Conservation (phyloP, 2,113 vertebrate genomes). For the Catharus fuscescens region DNA sequence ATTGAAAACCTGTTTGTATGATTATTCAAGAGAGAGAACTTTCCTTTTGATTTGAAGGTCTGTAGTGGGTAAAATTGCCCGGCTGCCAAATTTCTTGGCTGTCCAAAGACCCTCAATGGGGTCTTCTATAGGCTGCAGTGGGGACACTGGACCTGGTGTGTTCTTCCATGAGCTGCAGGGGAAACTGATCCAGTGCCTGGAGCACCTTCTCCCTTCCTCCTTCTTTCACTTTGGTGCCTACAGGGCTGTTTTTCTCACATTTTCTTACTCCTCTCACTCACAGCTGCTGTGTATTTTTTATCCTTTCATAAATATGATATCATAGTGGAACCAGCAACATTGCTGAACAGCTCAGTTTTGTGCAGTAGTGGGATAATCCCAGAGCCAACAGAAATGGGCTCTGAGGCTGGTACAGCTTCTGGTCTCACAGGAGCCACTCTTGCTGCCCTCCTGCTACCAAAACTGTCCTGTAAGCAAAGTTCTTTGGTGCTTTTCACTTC, state of each 20-base stretch:
- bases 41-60: background rate
- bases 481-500: background rate
- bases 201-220: background rate
- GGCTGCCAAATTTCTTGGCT: background rate
- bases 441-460: background rate
- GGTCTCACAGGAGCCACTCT: background rate
- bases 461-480: accelerated
- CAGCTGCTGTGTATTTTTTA: background rate
- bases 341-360: background rate
- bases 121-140: background rate
- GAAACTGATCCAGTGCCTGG: background rate
- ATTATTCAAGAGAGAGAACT: background rate
- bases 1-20: background rate
- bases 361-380: background rate
- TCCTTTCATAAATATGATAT: background rate
- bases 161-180: background rate
- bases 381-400: background rate
- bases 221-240: background rate
- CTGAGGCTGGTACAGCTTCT: background rate
- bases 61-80: background rate
- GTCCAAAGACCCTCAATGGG: background rate
- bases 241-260: background rate
- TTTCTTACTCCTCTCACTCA: background rate
- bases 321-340: accelerated
- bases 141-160: background rate